phyloP scores from a whole-genome alignment of 2,113 vertebrate genomes.

The Aviceda subcristata region DNA sequence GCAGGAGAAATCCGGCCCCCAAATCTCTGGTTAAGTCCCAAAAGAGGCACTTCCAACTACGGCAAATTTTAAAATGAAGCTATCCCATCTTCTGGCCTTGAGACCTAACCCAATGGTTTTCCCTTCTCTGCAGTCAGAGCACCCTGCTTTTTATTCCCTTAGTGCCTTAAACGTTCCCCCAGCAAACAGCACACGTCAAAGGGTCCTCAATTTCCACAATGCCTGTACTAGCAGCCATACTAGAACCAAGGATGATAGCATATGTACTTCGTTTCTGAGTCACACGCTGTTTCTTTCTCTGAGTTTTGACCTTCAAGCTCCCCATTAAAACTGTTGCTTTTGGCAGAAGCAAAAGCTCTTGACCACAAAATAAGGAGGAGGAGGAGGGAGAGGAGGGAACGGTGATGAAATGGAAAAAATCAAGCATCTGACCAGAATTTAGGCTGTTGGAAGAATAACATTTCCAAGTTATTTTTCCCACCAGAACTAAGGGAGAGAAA shows the following conservation, averaged over 20 bases:
- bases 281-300: not conserved
- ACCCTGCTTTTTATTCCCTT: not conserved
- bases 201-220: not conserved
- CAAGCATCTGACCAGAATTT: conserved; percentile 40
- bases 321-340: conserved; percentile 37
- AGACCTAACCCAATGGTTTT: not conserved
- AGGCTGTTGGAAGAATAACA: conserved; percentile 40
- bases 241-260: not conserved
- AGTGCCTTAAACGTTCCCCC: not conserved
- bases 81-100: not conserved
- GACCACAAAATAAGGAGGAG: not conserved
- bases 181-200: not conserved
- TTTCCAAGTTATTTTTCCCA: conserved; percentile 28
- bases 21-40: not conserved
- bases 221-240: not conserved
- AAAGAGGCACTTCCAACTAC: not conserved
- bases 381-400: not conserved
- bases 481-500: conserved; percentile 29
- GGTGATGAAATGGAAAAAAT: conserved; percentile 50
- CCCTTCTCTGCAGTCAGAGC: not conserved
- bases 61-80: not conserved
- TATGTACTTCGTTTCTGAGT: not conserved
- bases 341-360: conserved; percentile 43
- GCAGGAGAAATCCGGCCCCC: not conserved
- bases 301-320: conserved; percentile 49